phyloP scores from a whole-genome alignment of 2,888 invertebrate species.

The Ichneumoninae sp. region DNA sequence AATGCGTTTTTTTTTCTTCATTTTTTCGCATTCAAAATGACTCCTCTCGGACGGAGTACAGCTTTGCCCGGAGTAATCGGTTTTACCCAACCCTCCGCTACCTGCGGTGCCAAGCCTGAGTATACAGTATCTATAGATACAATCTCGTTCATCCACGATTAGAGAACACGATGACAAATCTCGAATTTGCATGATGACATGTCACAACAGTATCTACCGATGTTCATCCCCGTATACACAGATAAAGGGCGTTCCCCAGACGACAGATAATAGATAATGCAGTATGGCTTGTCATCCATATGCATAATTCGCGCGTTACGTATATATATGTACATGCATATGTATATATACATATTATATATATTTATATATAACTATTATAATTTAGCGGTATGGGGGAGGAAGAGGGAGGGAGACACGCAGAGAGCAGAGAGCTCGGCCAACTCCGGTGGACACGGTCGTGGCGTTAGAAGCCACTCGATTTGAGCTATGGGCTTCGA shows the following conservation, averaged over 20 bases:
- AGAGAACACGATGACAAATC: constrained; percentile 19
- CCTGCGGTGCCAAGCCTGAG: neutral
- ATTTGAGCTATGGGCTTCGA: constrained; percentile 72
- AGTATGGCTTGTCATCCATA: constrained; percentile 57
- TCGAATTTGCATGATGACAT: constrained; percentile 36
- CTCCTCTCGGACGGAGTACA: neutral
- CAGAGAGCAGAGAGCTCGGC: constrained; percentile 31
- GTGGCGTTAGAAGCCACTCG: constrained; percentile 70
- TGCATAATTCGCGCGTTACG: constrained; percentile 46
- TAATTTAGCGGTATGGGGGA: constrained; percentile 30
- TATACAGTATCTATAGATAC: neutral
- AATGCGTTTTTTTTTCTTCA: neutral
- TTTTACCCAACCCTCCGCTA: neutral
- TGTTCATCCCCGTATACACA: constrained; percentile 39
- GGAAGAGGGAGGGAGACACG: neutral
- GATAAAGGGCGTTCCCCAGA: constrained; percentile 61
- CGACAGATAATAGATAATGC: constrained; percentile 58
- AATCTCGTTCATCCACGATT: constrained; percentile 11
- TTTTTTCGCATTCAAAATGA: neutral
- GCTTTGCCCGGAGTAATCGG: neutral
- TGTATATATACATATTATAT: neutral
- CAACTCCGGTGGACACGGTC: constrained; percentile 62
- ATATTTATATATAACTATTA: constrained; percentile 55
- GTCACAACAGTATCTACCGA: constrained; percentile 33
- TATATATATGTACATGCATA: neutral